Evolutionary conservation across 2,113 vertebrate genomes (phyloP).

Genomic region (Pelvicachromis taeniatus): DNA sequence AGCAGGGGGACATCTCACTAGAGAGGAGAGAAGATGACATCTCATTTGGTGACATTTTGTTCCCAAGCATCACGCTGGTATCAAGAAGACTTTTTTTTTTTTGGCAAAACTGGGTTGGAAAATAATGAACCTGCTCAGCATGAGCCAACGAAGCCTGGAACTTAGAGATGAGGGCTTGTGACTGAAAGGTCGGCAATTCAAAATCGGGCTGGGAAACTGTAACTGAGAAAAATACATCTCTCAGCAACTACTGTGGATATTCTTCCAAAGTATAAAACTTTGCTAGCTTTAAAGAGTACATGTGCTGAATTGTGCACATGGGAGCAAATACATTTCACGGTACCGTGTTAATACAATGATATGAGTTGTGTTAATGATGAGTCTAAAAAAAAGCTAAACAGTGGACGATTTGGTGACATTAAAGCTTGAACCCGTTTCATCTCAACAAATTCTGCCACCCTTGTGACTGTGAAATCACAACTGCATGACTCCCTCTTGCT

Average conservation of each 20-base stretch:
- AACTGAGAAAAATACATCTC: neutral
- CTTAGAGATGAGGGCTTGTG: neutral
- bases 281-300: neutral
- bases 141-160: neutral
- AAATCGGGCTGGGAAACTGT: slow-evolving; percentile 3
- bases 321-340: neutral
- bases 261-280: neutral
- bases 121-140: slow-evolving; percentile 32
- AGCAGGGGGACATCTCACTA: neutral
- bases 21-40: neutral
- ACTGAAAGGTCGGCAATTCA: neutral
- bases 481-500: slow-evolving; percentile 14
- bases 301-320: neutral
- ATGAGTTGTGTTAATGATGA: neutral
- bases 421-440: slow-evolving; percentile 10
- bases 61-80: slow-evolving; percentile 3
- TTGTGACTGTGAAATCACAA: slow-evolving; percentile 30
- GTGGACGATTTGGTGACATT: neutral
- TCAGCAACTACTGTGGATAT: neutral
- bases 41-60: slow-evolving; percentile 16
- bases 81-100: neutral
- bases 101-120: neutral
- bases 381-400: neutral
- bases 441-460: neutral
- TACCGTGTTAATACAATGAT: neutral